phyloP scores from a whole-genome alignment of 2,888 invertebrate species.

The Cryptosula pallasiana region DNA sequence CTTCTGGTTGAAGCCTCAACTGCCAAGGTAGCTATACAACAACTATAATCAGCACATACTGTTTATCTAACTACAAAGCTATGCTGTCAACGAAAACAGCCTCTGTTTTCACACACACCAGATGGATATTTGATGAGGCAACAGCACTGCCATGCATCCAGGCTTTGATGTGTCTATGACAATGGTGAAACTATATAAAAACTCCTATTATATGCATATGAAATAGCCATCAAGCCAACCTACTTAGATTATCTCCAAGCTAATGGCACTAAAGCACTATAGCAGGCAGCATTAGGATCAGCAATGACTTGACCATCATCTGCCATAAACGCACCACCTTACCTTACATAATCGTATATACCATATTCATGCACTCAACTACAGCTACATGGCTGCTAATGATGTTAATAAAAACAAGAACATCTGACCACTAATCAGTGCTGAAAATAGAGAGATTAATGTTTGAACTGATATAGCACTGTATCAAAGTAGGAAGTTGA shows the following conservation, averaged over 20 bases:
- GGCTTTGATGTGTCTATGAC: too few relatives aligned
- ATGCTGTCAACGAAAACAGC: constrained; percentile 11
- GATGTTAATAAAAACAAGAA: too few relatives aligned
- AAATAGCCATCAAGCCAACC: background rate
- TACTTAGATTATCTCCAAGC: background rate
- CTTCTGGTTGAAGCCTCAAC: too few relatives aligned
- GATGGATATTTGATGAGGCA: constrained; percentile 5
- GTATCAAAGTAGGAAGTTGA: too few relatives aligned
- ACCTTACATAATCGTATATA: background rate
- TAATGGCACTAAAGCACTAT: background rate
- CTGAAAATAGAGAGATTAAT: too few relatives aligned
- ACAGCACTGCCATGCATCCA: too few relatives aligned
- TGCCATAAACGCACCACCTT: background rate
- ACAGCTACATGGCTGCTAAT: too few relatives aligned
- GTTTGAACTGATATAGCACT: too few relatives aligned
- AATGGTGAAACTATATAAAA: too few relatives aligned
- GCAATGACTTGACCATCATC: background rate
- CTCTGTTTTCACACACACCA: constrained; percentile 14
- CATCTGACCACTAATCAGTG: too few relatives aligned
- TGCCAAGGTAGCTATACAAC: too few relatives aligned
- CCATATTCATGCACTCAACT: background rate
- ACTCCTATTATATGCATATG: too few relatives aligned
- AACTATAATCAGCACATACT: background rate
- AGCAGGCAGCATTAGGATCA: background rate
- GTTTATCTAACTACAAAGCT: background rate